Percentiles rank a stretch among this genome's conserved stretches.
Conservation (phyloP, 1,140 invertebrate genomes). For the Trissolcus basalis region DNA sequence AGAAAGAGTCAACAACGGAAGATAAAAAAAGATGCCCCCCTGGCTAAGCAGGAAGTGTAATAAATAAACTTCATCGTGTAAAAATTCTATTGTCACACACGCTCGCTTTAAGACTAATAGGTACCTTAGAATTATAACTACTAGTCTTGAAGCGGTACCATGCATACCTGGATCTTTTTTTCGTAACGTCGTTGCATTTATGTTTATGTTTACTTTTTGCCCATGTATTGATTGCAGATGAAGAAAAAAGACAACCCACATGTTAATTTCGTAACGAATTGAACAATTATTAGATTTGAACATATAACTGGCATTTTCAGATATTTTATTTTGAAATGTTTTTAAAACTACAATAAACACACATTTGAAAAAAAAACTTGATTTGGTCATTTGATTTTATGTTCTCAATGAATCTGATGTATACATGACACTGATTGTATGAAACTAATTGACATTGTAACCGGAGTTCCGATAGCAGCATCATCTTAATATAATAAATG, state of each 20-base stretch:
- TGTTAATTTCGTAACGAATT: slow-evolving; percentile 43
- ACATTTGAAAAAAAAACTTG: slow-evolving; percentile 11
- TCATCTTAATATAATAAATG: too few species aligned
- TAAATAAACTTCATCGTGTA: slow-evolving; percentile 50
- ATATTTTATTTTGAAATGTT: slow-evolving; percentile 48
- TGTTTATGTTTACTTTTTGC: slow-evolving; percentile 12
- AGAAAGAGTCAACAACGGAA: slow-evolving; percentile 68
- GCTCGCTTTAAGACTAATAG: slow-evolving; percentile 7
- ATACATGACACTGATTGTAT: too few species aligned
- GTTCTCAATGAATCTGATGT: too few species aligned
- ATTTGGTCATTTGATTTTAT: too few species aligned
- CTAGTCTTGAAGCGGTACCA: neutral
- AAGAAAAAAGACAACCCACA: slow-evolving; percentile 2
- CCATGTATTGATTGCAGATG: slow-evolving; percentile 23
- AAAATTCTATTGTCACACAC: slow-evolving; percentile 29
- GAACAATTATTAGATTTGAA: neutral
- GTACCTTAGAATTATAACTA: slow-evolving; percentile 5
- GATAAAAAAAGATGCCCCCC: slow-evolving; percentile 72
- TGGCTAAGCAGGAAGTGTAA: slow-evolving; percentile 73
- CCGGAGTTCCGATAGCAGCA: too few species aligned
- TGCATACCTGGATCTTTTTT: slow-evolving; percentile 6
- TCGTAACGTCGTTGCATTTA: slow-evolving; percentile 26
- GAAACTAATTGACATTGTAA: too few species aligned
- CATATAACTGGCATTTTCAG: slow-evolving; percentile 26
- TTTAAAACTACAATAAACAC: slow-evolving; percentile 44